Percentiles rank a stretch among this genome's conserved stretches.
phyloP scores from a whole-genome alignment of 2,113 vertebrate genomes.

The Chaenocephalus aceratus region DNA sequence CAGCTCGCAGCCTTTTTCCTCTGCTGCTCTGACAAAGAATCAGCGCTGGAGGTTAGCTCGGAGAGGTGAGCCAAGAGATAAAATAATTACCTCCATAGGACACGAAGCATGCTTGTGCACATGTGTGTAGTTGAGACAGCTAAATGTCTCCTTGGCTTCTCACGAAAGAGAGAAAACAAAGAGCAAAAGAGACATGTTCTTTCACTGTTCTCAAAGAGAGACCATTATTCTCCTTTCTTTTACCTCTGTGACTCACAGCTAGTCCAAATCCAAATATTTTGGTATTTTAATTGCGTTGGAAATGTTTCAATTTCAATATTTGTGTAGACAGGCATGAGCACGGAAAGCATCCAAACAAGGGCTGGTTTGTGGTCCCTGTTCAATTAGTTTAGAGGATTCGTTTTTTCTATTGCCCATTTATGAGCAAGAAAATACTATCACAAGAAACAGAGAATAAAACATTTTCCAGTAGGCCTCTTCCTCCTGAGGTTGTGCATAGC shows the following conservation, averaged over 20 bases:
- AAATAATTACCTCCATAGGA: conserved; percentile 69
- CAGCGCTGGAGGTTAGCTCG: conserved; percentile 46
- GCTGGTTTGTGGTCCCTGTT: conserved; percentile 18
- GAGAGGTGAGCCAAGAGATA: conserved; percentile 43
- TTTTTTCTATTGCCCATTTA: conserved; percentile 7
- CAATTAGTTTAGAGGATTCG: conserved; percentile 26
- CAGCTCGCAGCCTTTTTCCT: conserved; percentile 42
- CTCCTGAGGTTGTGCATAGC: not conserved
- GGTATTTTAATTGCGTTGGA: conserved; percentile 17
- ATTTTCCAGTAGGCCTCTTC: not conserved
- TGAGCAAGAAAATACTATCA: conserved; percentile 11
- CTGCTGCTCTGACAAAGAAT: conserved; percentile 59
- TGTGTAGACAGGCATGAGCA: not conserved
- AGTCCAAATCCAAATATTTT: not conserved
- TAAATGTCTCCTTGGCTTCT: conserved; percentile 46
- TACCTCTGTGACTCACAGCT: not conserved
- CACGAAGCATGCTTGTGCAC: conserved; percentile 28
- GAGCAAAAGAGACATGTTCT: conserved; percentile 8
- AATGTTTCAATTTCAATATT: conserved; percentile 23
- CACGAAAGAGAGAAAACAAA: conserved; percentile 22
- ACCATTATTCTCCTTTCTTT: conserved; percentile 6
- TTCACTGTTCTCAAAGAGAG: not conserved
- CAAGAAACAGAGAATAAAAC: conserved; percentile 1
- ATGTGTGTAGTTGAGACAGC: not conserved
- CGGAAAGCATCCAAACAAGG: conserved; percentile 20